Conservation (phyloP, 2,888 invertebrate genomes). For the Epinotia ramella region DNA sequence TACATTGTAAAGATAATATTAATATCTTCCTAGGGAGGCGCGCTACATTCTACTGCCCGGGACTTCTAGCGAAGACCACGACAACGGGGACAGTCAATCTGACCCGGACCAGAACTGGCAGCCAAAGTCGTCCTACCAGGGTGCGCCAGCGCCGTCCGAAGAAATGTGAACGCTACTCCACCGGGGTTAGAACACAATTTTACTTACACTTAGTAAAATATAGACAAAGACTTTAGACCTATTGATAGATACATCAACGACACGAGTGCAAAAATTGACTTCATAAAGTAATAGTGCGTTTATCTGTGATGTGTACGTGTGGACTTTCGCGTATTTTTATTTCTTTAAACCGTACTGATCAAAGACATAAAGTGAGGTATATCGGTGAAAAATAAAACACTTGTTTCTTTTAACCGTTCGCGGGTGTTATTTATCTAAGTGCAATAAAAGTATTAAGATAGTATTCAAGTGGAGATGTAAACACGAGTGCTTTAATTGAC, state of each 20-base stretch:
- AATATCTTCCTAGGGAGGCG: slow-evolving; percentile 62
- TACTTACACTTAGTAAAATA: slow-evolving; percentile 7
- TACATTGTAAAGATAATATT: background rate
- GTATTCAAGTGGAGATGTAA: slow-evolving; percentile 39
- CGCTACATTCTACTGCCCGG: slow-evolving; percentile 72
- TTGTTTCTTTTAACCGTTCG: slow-evolving; percentile 4
- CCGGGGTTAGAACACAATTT: slow-evolving; percentile 9
- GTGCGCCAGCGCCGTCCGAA: background rate
- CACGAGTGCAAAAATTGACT: slow-evolving; percentile 5
- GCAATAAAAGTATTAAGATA: slow-evolving; percentile 40
- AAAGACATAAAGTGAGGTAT: background rate
- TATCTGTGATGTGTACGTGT: background rate
- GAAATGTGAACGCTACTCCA: slow-evolving; percentile 14
- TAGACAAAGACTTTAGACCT: background rate
- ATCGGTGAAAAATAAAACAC: slow-evolving; percentile 10
- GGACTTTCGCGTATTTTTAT: background rate
- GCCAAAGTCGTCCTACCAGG: slow-evolving; percentile 60
- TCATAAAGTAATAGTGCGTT: background rate
- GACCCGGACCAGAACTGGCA: slow-evolving; percentile 46
- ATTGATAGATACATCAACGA: background rate
- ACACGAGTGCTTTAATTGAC: slow-evolving; percentile 36
- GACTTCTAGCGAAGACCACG: slow-evolving; percentile 53
- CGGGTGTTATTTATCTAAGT: slow-evolving; percentile 27
- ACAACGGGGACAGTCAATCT: slow-evolving; percentile 44
- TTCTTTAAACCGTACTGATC: background rate